Percentiles rank a stretch among this genome's conserved stretches.
Evolutionary conservation across 2,797 vertebrate genomes (phyloP).

Genomic region (Petrocephalus sullivani): DNA sequence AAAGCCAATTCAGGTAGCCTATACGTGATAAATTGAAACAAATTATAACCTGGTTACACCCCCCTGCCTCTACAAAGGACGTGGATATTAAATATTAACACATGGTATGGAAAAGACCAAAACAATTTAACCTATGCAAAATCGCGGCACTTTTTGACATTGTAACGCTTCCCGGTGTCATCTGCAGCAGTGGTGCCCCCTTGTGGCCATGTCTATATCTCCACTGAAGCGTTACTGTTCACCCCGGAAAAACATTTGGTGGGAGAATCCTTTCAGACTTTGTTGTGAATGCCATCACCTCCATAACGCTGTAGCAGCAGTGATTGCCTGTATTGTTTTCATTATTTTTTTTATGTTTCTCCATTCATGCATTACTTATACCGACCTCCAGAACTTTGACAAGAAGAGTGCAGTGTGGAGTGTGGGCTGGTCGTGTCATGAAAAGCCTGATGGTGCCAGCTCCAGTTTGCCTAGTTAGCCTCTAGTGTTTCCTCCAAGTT

Average conservation of each 20-base stretch:
- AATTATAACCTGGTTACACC: neutral
- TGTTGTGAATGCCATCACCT: neutral
- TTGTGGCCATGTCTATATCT: neutral
- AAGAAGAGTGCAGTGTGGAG: neutral
- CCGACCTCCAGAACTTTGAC: neutral
- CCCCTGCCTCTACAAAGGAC: neutral
- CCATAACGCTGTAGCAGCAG: neutral
- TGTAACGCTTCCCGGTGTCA: neutral
- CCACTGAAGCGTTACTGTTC: neutral
- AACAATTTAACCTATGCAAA: conserved; percentile 10
- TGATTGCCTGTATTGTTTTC: neutral
- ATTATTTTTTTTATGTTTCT: neutral
- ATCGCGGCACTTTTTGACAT: neutral
- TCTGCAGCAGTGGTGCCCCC: too few species aligned
- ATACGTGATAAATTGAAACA: neutral
- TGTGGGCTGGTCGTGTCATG: neutral
- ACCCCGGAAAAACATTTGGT: neutral
- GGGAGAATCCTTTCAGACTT: neutral
- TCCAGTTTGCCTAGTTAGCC: neutral
- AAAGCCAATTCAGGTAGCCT: neutral
- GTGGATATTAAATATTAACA: neutral
- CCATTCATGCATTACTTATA: neutral
- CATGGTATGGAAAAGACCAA: neutral
- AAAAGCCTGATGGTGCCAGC: neutral
- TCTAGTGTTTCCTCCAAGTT: neutral